Percentiles rank a stretch among this genome's conserved stretches.
These are phyloP conservation scores for Tipula confusa DNA, from an alignment of 2,888 invertebrate species.

Conservation along the genomic window DNA sequence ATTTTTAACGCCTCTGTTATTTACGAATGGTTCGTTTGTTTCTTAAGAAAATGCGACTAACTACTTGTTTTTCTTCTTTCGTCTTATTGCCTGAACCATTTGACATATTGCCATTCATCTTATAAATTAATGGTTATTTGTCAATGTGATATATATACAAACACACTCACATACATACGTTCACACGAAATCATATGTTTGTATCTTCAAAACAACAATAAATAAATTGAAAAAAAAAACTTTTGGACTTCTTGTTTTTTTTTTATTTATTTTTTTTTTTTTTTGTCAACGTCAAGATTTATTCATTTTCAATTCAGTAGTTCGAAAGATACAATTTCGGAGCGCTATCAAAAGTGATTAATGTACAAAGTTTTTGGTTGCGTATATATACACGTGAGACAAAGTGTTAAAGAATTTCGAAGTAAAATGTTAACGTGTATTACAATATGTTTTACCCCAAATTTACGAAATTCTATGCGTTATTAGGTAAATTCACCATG, in stretches of 20 bases:
- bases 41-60: not conserved
- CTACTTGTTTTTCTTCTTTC: not conserved
- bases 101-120: conserved; percentile 25
- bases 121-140: conserved; percentile 21
- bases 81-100: not conserved
- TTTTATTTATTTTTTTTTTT: not conserved
- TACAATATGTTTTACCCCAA: too few species aligned
- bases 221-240: not conserved
- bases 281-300: conserved; percentile 12
- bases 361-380: not conserved
- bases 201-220: not conserved
- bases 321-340: not conserved
- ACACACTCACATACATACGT: not conserved
- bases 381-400: not conserved
- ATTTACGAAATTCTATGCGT: not conserved
- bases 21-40: not conserved
- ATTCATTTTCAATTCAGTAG: conserved; percentile 12
- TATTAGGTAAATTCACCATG: not conserved
- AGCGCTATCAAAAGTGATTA: not conserved
- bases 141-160: not conserved
- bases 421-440: too few species aligned
- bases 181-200: not conserved
- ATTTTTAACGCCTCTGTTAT: not conserved
- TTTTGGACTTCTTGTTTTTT: not conserved
- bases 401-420: too few species aligned